Conservation (phyloP, 2,113 vertebrate genomes). For the Gavia stellata region DNA sequence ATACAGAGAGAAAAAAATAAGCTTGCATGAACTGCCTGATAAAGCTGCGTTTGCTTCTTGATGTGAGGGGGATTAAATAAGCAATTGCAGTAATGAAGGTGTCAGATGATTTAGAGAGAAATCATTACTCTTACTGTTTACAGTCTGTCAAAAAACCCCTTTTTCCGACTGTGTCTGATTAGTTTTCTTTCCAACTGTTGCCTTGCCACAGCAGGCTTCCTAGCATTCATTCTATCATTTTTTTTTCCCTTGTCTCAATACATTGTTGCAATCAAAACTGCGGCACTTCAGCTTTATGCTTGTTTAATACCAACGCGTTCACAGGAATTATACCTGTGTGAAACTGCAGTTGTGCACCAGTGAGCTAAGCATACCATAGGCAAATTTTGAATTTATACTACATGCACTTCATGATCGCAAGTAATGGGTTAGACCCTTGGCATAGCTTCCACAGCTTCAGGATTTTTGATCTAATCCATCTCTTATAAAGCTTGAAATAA, state of each 20-base stretch:
- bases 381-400: not conserved
- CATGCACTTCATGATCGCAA: not conserved
- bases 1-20: not conserved
- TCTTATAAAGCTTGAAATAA: not conserved
- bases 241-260: not conserved
- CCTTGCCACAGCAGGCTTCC: not conserved
- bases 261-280: not conserved
- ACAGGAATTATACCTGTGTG: not conserved
- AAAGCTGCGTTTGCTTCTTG: conserved; percentile 18
- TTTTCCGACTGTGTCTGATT: conserved; percentile 25
- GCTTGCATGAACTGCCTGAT: not conserved
- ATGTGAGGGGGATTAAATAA: conserved; percentile 31
- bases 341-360: not conserved
- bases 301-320: not conserved
- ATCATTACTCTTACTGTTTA: conserved; percentile 47
- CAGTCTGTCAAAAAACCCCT: not conserved
- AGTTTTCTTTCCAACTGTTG: conserved; percentile 19
- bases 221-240: not conserved
- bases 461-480: not conserved
- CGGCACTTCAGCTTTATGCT: not conserved
- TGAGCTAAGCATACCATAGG: not conserved
- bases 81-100: conserved; percentile 44
- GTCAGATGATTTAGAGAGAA: conserved; percentile 25
- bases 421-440: not conserved
- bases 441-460: not conserved